Evolutionary conservation across 2,797 vertebrate species (phyloP), one percentile per base, ranked within the genome.

Genomic region (Melanotaenia trifasciata): DNA sequence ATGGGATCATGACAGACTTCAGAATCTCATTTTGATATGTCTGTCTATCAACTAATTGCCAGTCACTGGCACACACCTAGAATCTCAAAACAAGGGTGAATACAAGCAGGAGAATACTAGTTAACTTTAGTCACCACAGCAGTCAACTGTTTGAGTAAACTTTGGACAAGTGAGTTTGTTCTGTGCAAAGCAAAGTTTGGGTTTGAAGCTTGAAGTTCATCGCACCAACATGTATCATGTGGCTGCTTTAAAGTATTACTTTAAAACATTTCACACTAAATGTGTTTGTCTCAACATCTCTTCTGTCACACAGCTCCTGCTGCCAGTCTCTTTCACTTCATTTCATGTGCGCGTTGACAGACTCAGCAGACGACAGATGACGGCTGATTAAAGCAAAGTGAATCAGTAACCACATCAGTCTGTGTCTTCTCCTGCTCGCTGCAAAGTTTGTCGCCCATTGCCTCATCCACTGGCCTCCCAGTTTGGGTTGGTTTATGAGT

Each of bases 301-400:
- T 70, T 77, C 13, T 64, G 18, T 28, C 28, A 0, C n/a, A 0
- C 28, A 8, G 30, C 53, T n/a, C 65, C 50, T 50, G 28, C 71
- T 62, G 40, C 78, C 63, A 9, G 63, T 35, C 50, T 45, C 58
- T 53, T 11, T 72, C 33, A 13, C 70, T 73, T 58, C 4, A 3
- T 74, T 64, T 77, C 64, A 75, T 60, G 4, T 26, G 50, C 24
- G 72, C 47, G 22, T 38, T 66, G 61, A 32, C 47, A 40, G 30
- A 59, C 64, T 76, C 64, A 24, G 64, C 75, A 35, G 51, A 3
- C 16, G 47, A 18, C 45, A 20, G 70, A 79, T 36, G 47, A 80
- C 36, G 13, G 62, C 67, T 80, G 50, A 76, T 81, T 45, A 83
- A 45, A 72, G 71, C 63, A 35, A 43, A 83, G 74, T 30, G 67